Evolutionary conservation across 2,888 invertebrate species (phyloP), one percentile per base, ranked within the genome.

Genomic region (Eucera pruinosa): DNA sequence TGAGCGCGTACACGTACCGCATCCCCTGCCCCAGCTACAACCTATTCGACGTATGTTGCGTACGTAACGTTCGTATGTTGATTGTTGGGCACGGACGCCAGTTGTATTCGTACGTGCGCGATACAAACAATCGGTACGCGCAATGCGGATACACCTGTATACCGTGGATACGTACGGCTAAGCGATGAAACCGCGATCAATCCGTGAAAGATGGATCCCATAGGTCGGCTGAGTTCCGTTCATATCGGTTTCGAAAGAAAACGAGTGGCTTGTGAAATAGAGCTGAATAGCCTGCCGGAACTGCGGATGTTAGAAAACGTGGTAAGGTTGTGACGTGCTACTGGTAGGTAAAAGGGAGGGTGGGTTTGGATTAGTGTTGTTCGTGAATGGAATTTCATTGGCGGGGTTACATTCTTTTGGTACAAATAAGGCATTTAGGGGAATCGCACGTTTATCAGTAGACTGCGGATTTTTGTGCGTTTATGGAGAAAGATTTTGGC

Each of bases 181-280:
- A 55, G 50, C 68, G 65, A 69, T 67, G 80, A 83, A 81, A 83
- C 74, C 78, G 54, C 70, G 66, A 83, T 80, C 83, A 66, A 77
- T 77, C 70, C 74, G n/a, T 68, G 60, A 43, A 73, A 60, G 64
- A 75, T 20, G 39, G 54, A 68, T 66, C 41, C 25, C 39, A 41
- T 33, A 58, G 58, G 39, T 20, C 54, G 23, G 15, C 9, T 50
- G 7, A 2, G n/a, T n/a, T n/a, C 1, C 18, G 48, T 50, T 62
- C 1, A 39, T 39, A 25, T 39, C 25, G 36, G 0, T 5, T 23
- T 13, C 2, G 5, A 23, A 61, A 25, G 11, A 9, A 61, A 33
- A 23, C 0, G 25, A 18, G 20, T 45, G 33, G 13, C 11, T 39
- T 23, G 2, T 7, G 23, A 9, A 23, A 15, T 0, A n/a, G 18